Evolutionary conservation across 2,113 vertebrate genomes (phyloP).

Genomic region (Chamaea fasciata): DNA sequence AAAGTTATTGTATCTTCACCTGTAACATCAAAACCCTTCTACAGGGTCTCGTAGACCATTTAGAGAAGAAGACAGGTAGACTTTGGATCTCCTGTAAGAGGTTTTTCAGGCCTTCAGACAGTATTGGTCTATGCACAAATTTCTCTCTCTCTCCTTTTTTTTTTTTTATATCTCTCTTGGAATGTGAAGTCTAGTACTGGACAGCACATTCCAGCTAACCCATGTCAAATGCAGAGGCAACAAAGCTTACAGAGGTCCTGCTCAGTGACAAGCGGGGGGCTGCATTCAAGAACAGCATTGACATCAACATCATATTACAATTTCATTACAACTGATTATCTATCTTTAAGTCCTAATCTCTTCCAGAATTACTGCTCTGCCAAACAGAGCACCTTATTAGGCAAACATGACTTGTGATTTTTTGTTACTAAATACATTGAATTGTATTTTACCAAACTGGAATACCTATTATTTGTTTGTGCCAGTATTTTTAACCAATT

Average conservation of each 20-base stretch:
- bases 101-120: not conserved
- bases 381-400: not conserved
- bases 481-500: not conserved
- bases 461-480: not conserved
- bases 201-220: not conserved
- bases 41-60: not conserved
- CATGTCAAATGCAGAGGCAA: not conserved
- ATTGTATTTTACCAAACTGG: not conserved
- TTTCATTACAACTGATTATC: not conserved
- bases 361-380: not conserved
- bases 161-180: not conserved
- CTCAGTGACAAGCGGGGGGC: not conserved
- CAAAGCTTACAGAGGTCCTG: not conserved
- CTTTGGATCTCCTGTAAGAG: not conserved
- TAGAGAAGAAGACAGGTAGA: not conserved
- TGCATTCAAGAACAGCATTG: not conserved
- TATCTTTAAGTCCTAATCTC: not conserved
- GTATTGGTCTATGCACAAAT: not conserved
- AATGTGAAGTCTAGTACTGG: not conserved
- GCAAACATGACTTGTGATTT: not conserved
- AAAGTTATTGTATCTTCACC: not conserved
- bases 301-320: not conserved
- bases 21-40: not conserved
- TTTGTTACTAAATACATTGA: not conserved
- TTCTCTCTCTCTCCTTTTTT: too few species aligned